Conservation (phyloP, 1,140 invertebrate genomes). For the Hirudo medicinalis region DNA sequence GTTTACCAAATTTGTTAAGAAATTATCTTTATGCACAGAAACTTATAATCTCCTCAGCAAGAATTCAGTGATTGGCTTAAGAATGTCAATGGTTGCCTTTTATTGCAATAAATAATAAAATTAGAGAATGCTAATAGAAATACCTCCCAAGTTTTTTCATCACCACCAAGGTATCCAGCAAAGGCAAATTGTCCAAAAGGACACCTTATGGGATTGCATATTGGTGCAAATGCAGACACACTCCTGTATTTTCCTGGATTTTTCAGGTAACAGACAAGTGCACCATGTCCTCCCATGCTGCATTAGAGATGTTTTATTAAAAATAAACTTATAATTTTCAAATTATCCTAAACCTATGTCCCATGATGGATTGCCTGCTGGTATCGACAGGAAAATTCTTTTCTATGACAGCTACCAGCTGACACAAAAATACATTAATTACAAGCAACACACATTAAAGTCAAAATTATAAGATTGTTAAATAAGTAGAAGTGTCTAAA, state of each 20-base stretch:
- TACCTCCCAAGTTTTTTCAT: constrained; percentile 54
- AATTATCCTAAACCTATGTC: constrained; percentile 47
- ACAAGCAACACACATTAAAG: background rate
- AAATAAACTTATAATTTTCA: background rate
- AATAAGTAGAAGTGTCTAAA: background rate
- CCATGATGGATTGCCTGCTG: constrained; percentile 58
- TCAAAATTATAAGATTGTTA: background rate
- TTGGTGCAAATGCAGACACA: constrained; percentile 92
- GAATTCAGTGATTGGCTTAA: background rate
- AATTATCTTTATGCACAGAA: background rate
- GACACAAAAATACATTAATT: constrained; percentile 18
- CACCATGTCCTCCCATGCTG: constrained; percentile 95
- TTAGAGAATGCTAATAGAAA: background rate
- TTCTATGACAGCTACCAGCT: constrained; percentile 61
- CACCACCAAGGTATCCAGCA: constrained; percentile 64
- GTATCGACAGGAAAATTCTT: constrained; percentile 52
- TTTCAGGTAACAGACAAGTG: constrained; percentile 75
- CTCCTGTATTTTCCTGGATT: constrained; percentile 77
- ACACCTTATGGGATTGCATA: constrained; percentile 70
- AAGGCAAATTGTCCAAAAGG: constrained; percentile 76
- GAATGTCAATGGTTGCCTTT: background rate
- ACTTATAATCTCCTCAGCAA: background rate
- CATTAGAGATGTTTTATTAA: constrained; percentile 26
- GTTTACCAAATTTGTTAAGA: too few species aligned
- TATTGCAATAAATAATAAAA: background rate